Evolutionary conservation across 2,113 vertebrate genomes (phyloP).

Genomic region (Benitochromis conjunctus): DNA sequence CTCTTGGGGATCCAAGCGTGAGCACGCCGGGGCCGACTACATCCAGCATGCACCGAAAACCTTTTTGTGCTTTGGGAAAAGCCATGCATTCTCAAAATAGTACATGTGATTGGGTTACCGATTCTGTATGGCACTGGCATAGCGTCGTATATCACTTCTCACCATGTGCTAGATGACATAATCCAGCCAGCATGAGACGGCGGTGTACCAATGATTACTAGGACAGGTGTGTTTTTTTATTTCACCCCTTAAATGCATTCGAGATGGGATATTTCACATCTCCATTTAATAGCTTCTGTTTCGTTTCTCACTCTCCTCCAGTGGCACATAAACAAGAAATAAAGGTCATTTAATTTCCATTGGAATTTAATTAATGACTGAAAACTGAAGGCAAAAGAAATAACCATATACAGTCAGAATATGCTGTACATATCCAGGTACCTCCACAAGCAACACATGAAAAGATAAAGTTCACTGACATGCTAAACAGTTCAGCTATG

Average conservation of each 20-base stretch:
- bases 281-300: constrained; percentile 41
- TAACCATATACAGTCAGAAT: not conserved
- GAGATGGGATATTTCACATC: constrained; percentile 42
- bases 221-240: constrained; percentile 69
- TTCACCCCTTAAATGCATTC: constrained; percentile 15
- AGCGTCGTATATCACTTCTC: constrained; percentile 66
- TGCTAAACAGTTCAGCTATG: not conserved
- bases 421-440: not conserved
- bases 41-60: constrained; percentile 47
- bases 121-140: constrained; percentile 45
- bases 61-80: constrained; percentile 67
- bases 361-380: not conserved
- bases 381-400: constrained; percentile 4
- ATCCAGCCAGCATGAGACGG: constrained; percentile 50
- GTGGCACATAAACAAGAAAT: constrained; percentile 34
- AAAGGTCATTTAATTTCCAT: constrained; percentile 8
- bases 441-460: not conserved
- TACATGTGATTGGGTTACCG: constrained; percentile 71
- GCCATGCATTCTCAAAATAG: constrained; percentile 74
- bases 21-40: constrained; percentile 8
- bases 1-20: constrained; percentile 41
- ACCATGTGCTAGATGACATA: constrained; percentile 68
- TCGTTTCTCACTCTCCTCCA: constrained; percentile 39
- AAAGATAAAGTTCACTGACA: not conserved
- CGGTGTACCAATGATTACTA: constrained; percentile 36